These are phyloP conservation scores for Larimichthys polyactis DNA, from an alignment of 2,113 vertebrate genomes.

Conservation along the genomic window DNA sequence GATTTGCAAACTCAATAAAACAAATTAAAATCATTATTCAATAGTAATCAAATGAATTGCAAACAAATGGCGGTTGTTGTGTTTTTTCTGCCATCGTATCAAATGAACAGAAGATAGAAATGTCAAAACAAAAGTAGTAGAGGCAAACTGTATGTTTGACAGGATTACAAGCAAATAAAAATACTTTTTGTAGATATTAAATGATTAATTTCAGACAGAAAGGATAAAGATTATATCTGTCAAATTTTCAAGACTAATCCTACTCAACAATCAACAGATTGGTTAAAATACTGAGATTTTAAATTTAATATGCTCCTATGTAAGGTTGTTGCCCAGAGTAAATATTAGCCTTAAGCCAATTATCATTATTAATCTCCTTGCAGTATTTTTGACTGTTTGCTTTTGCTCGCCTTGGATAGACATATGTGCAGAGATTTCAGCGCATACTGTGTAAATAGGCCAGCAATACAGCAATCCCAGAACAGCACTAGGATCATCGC, in stretches of 20 bases:
- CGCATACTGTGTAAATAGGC: slow-evolving; percentile 32
- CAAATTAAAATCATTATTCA: slow-evolving; percentile 12
- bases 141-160: neutral
- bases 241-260: slow-evolving; percentile 31
- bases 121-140: neutral
- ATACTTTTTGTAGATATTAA: slow-evolving; percentile 11
- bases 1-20: neutral
- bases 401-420: slow-evolving; percentile 9
- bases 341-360: slow-evolving; percentile 32
- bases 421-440: slow-evolving; percentile 32
- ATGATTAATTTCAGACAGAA: slow-evolving; percentile 12
- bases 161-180: slow-evolving; percentile 24
- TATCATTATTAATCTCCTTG: slow-evolving; percentile 18
- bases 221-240: slow-evolving; percentile 7
- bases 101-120: slow-evolving; percentile 6
- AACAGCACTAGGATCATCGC: slow-evolving; percentile 22
- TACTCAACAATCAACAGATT: slow-evolving; percentile 13
- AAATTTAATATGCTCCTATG: slow-evolving; percentile 8
- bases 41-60: neutral
- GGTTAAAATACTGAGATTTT: slow-evolving; percentile 26
- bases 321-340: slow-evolving; percentile 15
- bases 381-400: slow-evolving; percentile 17
- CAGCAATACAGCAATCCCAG: slow-evolving; percentile 27
- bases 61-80: neutral
- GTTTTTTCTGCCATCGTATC: neutral